Evolutionary conservation across 2,113 vertebrate species (phyloP).

Genomic region (Lutjanus erythropterus): DNA sequence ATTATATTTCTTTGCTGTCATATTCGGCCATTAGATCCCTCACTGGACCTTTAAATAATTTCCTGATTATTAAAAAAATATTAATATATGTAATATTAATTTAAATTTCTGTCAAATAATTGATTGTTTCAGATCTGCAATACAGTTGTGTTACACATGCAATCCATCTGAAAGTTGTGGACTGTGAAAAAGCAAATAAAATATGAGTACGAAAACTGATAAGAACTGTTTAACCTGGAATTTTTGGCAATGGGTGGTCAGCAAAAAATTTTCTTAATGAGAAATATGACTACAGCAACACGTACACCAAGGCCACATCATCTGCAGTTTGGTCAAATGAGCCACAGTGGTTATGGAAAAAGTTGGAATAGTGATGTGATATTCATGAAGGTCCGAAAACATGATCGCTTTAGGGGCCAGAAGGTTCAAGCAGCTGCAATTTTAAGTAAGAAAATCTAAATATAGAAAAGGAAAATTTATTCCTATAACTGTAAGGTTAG

Average conservation of each 20-base stretch:
- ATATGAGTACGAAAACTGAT: neutral
- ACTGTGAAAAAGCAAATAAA: neutral
- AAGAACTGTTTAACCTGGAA: neutral
- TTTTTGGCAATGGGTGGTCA: neutral
- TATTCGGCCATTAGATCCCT: too few species aligned
- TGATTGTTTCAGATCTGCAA: neutral
- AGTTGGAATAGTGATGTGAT: neutral
- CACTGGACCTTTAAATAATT: too few species aligned
- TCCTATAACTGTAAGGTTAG: neutral
- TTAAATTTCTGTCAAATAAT: too few species aligned
- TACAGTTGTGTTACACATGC: neutral
- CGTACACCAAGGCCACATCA: neutral
- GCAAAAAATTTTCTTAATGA: neutral
- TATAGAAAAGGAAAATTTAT: conserved; percentile 15
- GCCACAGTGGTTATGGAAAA: neutral
- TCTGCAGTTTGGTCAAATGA: conserved; percentile 13
- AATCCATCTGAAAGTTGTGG: neutral
- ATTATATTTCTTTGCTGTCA: too few species aligned
- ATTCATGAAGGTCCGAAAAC: conserved; percentile 13
- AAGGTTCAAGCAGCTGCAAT: conserved; percentile 9
- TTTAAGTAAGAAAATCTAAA: conserved; percentile 2
- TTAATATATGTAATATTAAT: too few species aligned
- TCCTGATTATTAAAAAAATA: neutral
- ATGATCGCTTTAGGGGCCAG: neutral
- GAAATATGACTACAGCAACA: neutral